phyloP scores from a whole-genome alignment of 1,140 invertebrate genomes.

The Manduca sexta region DNA sequence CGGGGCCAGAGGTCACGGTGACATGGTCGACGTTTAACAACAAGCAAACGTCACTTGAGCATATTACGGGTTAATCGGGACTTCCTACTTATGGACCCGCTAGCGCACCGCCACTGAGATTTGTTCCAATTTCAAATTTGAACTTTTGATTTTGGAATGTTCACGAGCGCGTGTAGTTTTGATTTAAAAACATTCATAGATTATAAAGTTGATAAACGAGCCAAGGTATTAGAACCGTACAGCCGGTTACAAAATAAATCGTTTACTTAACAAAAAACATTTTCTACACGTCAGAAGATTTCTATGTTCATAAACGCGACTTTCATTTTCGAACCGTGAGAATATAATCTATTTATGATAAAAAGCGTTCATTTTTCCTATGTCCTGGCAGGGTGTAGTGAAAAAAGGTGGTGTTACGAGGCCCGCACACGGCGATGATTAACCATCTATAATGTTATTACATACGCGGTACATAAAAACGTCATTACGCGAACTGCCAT shows the following conservation, averaged over 20 bases:
- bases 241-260: too few relatives aligned
- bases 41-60: slow-evolving; percentile 58
- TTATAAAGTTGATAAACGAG: background rate
- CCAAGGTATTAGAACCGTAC: too few relatives aligned
- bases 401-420: too few relatives aligned
- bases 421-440: slow-evolving; percentile 32
- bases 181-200: background rate
- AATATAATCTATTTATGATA: too few relatives aligned
- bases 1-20: slow-evolving; percentile 28
- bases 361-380: too few relatives aligned
- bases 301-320: too few relatives aligned
- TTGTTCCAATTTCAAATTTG: slow-evolving; percentile 61
- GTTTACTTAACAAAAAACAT: too few relatives aligned
- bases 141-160: slow-evolving; percentile 44
- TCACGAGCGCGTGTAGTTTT: background rate
- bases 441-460: slow-evolving; percentile 33
- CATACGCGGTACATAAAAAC: slow-evolving; percentile 21
- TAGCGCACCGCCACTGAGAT: slow-evolving; percentile 48
- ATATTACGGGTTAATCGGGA: slow-evolving; percentile 62
- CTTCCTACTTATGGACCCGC: slow-evolving; percentile 57
- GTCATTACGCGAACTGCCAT: slow-evolving; percentile 15
- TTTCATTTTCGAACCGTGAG: too few relatives aligned
- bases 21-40: slow-evolving; percentile 36
- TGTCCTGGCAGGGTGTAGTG: too few relatives aligned
- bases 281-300: too few relatives aligned